A percentile compares a stretch with the other conserved stretches of the same genome.
Conservation (phyloP, 1,140 invertebrate genomes). For the Helicorthomorpha holstii region DNA sequence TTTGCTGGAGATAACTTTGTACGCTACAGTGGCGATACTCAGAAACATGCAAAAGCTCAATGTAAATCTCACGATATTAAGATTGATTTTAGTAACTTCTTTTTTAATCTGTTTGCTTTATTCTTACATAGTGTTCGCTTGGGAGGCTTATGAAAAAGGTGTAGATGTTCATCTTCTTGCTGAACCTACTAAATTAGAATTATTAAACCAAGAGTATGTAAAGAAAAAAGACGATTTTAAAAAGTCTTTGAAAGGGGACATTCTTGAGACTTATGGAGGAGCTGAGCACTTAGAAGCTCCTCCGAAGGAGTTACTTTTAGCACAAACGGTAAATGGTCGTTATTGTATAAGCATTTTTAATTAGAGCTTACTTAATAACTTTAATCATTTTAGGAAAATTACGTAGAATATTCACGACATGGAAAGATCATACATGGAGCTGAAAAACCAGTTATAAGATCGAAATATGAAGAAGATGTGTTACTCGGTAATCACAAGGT, state of each 20-base stretch:
- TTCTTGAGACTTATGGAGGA: conserved; percentile 78
- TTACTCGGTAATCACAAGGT: conserved; percentile 76
- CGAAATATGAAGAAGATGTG: conserved; percentile 90
- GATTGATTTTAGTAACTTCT: neutral
- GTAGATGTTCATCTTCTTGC: conserved; percentile 92
- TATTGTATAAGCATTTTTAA: too few species aligned
- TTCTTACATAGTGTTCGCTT: conserved; percentile 64
- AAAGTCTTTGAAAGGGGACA: conserved; percentile 46
- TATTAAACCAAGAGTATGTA: conserved; percentile 76
- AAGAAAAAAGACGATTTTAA: conserved; percentile 78
- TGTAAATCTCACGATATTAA: conserved; percentile 18
- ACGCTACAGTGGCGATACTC: conserved; percentile 81
- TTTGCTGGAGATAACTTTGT: conserved; percentile 95
- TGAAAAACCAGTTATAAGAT: conserved; percentile 69
- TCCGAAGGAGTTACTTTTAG: conserved; percentile 66
- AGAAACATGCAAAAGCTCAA: conserved; percentile 73
- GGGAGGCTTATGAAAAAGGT: conserved; percentile 87
- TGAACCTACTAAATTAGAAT: conserved; percentile 91
- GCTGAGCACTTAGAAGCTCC: conserved; percentile 76
- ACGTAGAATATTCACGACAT: conserved; percentile 86
- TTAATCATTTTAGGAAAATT: conserved; percentile 53
- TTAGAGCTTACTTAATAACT: neutral
- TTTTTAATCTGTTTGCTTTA: neutral
- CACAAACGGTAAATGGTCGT: conserved; percentile 47
- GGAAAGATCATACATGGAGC: conserved; percentile 72